Percentiles rank a stretch among this genome's conserved stretches.
Evolutionary conservation across 2,113 vertebrate species (phyloP).

Genomic region (Osmerus eperlanus): DNA sequence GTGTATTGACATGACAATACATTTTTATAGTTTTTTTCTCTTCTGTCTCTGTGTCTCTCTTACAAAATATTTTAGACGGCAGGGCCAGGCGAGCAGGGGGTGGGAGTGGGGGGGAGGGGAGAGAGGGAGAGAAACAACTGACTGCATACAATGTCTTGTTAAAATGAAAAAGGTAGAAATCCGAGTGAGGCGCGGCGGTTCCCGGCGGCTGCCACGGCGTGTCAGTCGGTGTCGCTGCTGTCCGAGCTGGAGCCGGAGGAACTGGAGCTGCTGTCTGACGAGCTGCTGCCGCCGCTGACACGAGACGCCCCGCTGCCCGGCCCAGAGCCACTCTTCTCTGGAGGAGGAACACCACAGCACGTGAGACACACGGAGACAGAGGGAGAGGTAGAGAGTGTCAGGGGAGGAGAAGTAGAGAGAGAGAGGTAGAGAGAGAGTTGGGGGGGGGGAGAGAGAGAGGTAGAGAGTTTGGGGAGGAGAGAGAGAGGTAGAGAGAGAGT

Average conservation of each 20-base stretch:
- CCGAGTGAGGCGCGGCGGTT: neutral
- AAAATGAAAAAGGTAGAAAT: constrained; percentile 1
- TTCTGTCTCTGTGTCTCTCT: neutral
- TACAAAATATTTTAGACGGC: constrained; percentile 43
- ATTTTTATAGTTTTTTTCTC: constrained; percentile 33
- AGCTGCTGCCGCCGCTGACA: constrained; percentile 77
- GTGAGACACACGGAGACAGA: neutral
- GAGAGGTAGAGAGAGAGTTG: too few relatives aligned
- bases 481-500: too few relatives aligned
- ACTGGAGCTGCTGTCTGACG: constrained; percentile 84
- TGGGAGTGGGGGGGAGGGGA: too few relatives aligned
- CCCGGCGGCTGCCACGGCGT: too few relatives aligned
- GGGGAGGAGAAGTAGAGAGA: too few relatives aligned
- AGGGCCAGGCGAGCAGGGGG: too few relatives aligned
- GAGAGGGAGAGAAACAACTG: constrained; percentile 22
- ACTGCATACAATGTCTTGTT: constrained; percentile 40
- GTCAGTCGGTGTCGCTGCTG: constrained; percentile 82
- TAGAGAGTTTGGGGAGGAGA: too few relatives aligned
- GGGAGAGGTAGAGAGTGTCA: neutral
- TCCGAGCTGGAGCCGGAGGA: constrained; percentile 85
- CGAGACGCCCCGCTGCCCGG: constrained; percentile 72
- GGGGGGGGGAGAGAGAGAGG: too few relatives aligned
- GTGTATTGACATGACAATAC: constrained; percentile 34
- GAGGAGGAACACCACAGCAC: neutral
- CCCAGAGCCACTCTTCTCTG: constrained; percentile 74